phyloP scores from a whole-genome alignment of 2,888 invertebrate species.

The Merodon equestris region DNA sequence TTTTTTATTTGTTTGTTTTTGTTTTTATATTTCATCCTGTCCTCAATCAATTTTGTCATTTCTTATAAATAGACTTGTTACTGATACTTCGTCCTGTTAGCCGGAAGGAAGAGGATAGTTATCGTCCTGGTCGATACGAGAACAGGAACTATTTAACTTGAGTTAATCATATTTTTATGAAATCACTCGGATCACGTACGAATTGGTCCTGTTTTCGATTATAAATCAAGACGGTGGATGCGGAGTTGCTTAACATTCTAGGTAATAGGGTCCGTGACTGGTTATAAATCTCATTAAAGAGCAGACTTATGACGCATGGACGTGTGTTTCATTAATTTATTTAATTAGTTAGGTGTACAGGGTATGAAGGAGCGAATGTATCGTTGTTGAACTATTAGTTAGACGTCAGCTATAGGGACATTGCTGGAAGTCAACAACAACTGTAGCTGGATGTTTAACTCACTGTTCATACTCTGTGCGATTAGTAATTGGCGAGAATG shows the following conservation, averaged over 20 bases:
- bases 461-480: no score
- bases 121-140: slow-evolving; percentile 13
- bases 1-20: no score
- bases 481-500: no score
- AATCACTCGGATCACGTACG: slow-evolving; percentile 57
- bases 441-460: no score
- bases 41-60: slow-evolving; percentile 65
- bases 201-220: slow-evolving; percentile 43
- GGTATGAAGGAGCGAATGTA: not conserved
- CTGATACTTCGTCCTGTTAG: slow-evolving; percentile 4
- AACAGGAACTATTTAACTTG: slow-evolving; percentile 48
- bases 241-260: slow-evolving; percentile 21
- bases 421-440: no score
- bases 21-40: slow-evolving; percentile 5
- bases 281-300: slow-evolving; percentile 62
- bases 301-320: slow-evolving; percentile 43
- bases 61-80: slow-evolving; percentile 57
- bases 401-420: no score
- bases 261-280: slow-evolving; percentile 26
- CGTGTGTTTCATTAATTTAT: slow-evolving; percentile 56
- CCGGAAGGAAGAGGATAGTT: not conserved
- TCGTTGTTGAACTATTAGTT: no score
- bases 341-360: slow-evolving; percentile 50
- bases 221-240: slow-evolving; percentile 57
- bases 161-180: slow-evolving; percentile 58